These are phyloP conservation scores for Coleophora deauratella DNA, from an alignment of 2,888 invertebrate genomes.

Conservation along the genomic window DNA sequence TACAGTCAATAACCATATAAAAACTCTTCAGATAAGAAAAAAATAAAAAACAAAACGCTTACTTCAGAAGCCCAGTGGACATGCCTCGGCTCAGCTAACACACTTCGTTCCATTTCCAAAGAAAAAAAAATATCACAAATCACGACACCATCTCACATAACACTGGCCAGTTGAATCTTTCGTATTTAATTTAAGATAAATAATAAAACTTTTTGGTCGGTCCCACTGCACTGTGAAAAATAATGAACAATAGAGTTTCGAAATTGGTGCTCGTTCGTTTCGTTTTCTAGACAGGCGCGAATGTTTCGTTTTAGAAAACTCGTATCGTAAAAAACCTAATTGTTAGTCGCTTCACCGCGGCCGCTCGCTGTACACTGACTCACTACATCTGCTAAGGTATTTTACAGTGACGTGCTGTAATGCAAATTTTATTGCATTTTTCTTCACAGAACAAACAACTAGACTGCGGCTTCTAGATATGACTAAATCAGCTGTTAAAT, in stretches of 20 bases:
- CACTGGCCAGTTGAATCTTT: constrained; percentile 4
- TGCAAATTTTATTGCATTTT: constrained; percentile 33
- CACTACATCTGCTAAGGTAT: constrained; percentile 28
- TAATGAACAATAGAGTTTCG: constrained; percentile 25
- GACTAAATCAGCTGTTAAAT: constrained; percentile 49
- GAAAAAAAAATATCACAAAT: constrained; percentile 29
- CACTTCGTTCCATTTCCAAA: constrained; percentile 60
- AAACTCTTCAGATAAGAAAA: too few relatives aligned
- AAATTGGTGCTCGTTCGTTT: constrained; percentile 43
- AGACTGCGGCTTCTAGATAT: constrained; percentile 21
- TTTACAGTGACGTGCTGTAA: constrained; percentile 38
- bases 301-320: constrained; percentile 45
- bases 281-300: constrained; percentile 41
- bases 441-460: too few relatives aligned
- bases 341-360: constrained; percentile 40
- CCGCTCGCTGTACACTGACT: constrained; percentile 38
- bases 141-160: constrained; percentile 57
- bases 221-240: constrained; percentile 13
- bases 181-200: constrained; percentile 4
- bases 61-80: constrained; percentile 67
- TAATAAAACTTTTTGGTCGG: constrained; percentile 15
- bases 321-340: constrained; percentile 50
- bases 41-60: constrained; percentile 31
- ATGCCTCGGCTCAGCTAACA: constrained; percentile 55
- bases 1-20: constrained; percentile 11